Percentiles rank a stretch among this genome's conserved stretches.
Evolutionary conservation across 2,113 vertebrate species (phyloP).

Genomic region (Tauraco erythrolophus): DNA sequence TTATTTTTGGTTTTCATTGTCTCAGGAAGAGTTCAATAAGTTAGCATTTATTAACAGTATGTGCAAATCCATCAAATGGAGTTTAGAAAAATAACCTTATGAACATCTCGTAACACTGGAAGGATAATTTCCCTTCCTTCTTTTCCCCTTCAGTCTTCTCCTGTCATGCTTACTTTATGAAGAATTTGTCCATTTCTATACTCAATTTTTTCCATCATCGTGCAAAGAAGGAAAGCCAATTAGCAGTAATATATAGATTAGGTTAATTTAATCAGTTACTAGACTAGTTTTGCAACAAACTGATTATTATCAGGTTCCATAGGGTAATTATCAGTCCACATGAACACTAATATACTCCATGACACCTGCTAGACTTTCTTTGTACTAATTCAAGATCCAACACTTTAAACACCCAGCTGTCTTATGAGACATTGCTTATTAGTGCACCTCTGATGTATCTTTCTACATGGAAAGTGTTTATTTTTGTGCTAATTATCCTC

Average conservation of each 20-base stretch:
- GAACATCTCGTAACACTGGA: not conserved
- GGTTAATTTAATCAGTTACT: not conserved
- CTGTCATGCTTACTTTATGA: not conserved
- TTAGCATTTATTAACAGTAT: not conserved
- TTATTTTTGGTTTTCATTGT: not conserved
- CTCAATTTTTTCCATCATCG: not conserved
- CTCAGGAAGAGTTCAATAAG: not conserved
- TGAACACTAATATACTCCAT: not conserved
- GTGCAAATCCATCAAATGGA: not conserved
- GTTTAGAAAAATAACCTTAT: not conserved
- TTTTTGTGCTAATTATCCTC: not conserved
- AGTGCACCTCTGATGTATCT: not conserved
- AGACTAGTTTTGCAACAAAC: not conserved
- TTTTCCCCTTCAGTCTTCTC: not conserved
- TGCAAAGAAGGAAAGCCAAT: not conserved
- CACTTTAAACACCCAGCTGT: not conserved
- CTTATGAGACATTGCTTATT: not conserved
- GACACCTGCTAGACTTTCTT: not conserved
- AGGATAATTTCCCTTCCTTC: not conserved
- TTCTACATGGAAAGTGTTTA: not conserved
- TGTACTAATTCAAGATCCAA: not conserved
- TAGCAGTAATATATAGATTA: not conserved
- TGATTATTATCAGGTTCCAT: not conserved
- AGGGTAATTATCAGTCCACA: not conserved
- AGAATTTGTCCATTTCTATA: not conserved